These are phyloP conservation scores for Carollia perspicillata DNA, from an alignment of 2,113 vertebrate genomes.

Conservation along the genomic window DNA sequence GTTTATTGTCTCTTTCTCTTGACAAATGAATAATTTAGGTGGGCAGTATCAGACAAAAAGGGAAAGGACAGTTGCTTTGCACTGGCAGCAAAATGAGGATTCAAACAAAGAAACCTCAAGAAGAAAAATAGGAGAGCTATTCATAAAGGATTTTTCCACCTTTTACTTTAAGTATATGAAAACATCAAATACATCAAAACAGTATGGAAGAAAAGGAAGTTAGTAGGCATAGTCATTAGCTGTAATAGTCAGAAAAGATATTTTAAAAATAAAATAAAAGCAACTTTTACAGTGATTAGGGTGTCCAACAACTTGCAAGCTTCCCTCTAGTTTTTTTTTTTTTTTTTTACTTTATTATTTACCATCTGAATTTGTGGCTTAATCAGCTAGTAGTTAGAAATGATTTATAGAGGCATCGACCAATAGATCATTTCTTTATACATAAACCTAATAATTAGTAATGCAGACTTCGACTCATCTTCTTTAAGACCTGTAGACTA, in stretches of 20 bases:
- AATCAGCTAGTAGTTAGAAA: not conserved
- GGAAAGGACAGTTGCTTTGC: not conserved
- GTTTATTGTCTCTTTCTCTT: not conserved
- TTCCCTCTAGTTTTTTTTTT: not conserved
- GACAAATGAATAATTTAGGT: not conserved
- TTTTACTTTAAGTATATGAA: not conserved
- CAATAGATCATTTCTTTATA: not conserved
- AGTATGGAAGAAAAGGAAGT: not conserved
- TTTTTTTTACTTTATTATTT: not conserved
- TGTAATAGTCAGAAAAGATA: not conserved
- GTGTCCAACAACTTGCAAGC: not conserved
- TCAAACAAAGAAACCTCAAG: conserved; percentile 7
- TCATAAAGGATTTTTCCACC: not conserved
- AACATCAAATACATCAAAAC: not conserved
- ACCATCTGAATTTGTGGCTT: not conserved
- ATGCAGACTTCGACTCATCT: not conserved
- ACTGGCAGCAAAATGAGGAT: not conserved
- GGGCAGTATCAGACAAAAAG: not conserved
- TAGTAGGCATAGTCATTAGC: not conserved
- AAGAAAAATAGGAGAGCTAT: not conserved
- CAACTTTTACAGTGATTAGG: not conserved
- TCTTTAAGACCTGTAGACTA: not conserved
- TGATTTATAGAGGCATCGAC: not conserved
- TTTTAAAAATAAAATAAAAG: conserved; percentile 20
- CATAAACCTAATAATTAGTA: not conserved